Base-by-base conservation (phyloP, 2,113 vertebrate genomes). In the Rhynchomys soricoides region DNA sequence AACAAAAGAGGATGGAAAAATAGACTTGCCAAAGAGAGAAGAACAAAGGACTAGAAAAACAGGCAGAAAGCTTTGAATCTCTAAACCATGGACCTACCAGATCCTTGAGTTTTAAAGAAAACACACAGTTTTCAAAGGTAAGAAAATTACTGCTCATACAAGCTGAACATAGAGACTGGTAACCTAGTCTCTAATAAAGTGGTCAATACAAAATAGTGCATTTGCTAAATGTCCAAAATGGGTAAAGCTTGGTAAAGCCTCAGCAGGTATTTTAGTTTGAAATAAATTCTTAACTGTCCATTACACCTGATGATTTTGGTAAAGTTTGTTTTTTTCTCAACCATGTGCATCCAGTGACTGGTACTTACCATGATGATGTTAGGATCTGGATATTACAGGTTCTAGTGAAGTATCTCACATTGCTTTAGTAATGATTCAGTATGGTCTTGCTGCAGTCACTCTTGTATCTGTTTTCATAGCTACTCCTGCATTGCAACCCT, bases 321-420 rank as follows among this genome's bases (percentile, higher is more conserved):
- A 26, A 70, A 71, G 45, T 50, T 12, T 43, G 17, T 73, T 95
- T 19, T 52, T 24, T 79, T 95, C 74, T 62, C 55, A n/a, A 10
- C 7, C 5, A n/a, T 0, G 16, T 17, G 1, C 6, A 71, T 29
- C 37, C 13, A 43, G 29, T 19, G 29, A 40, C 34, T 15, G 7
- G 31, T 52, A n/a, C 11, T 10, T 2, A n/a, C 0, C 3, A 16
- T 1, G 2, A 21, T 2, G 1, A 9, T 17, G 26, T 8, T 48
- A 29, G 66, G 40, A 19, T 9, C 34, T 37, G 9, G 57, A 68
- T 50, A 22, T n/a, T 64, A 37, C 19, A 1, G 10, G 34, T 68
- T 82, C 70, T 13, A 12, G n/a, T 50, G 10, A 48, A 21, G 57
- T 12, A 43, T 29, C 70, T 70, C 29, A 0, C 6, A 1, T 74